Conservation (phyloP, 2,797 vertebrate genomes). For the Alouatta caraya region DNA sequence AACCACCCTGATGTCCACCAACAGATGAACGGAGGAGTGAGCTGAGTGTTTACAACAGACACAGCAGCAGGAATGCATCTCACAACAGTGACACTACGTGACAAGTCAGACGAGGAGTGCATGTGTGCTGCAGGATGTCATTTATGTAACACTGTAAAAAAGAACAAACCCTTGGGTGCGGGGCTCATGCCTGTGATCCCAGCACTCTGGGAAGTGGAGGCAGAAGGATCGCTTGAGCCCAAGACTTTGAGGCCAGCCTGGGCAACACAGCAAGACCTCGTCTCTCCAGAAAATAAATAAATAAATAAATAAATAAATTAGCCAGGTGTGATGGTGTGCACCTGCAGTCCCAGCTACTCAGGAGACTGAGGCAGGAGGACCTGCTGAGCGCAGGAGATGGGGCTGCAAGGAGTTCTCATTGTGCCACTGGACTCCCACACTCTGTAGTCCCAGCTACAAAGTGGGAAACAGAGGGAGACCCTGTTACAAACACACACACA, state of each 20-base stretch:
- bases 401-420: neutral
- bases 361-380: neutral
- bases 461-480: no score
- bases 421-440: neutral
- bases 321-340: neutral
- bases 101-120: neutral
- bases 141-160: no score
- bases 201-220: neutral
- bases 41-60: neutral
- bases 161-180: no score
- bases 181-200: neutral
- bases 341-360: neutral
- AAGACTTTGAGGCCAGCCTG: neutral
- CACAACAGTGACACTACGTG: neutral
- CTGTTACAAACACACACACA: no score
- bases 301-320: no score
- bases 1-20: neutral
- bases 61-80: neutral
- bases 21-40: neutral
- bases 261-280: neutral
- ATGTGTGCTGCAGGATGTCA: no score
- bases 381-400: neutral
- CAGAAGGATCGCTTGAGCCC: neutral
- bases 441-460: no score
- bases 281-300: neutral